A percentile compares a stretch with the other conserved stretches of the same genome.
Conservation (phyloP, 1,140 invertebrate species). For the Zaprionus lachaisei region DNA sequence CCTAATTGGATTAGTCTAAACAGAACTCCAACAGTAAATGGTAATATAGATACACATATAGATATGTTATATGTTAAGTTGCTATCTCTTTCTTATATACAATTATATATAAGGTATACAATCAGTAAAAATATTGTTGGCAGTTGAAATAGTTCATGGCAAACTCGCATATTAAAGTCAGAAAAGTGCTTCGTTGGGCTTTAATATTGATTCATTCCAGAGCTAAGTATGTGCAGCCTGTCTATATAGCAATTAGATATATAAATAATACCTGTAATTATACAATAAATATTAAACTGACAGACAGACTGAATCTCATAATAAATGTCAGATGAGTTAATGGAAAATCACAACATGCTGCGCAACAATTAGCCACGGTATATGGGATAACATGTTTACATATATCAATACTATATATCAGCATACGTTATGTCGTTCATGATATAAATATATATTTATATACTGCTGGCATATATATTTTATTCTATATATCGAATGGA, state of each 20-base stretch:
- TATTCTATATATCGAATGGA: constrained; percentile 52
- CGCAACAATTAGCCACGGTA: constrained; percentile 56
- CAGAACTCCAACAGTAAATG: no score
- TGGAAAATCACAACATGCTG: constrained; percentile 30
- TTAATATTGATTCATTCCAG: background rate
- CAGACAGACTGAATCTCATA: constrained; percentile 21
- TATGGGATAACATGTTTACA: constrained; percentile 12
- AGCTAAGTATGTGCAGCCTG: background rate
- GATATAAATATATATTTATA: constrained; percentile 18
- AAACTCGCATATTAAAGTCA: no score
- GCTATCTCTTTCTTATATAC: no score
- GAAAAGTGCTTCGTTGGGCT: no score
- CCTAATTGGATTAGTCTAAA: no score
- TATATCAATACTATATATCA: background rate
- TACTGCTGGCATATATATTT: constrained; percentile 13
- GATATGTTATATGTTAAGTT: no score
- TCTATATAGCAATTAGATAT: background rate
- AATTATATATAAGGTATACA: no score
- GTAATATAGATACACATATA: no score
- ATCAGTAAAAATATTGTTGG: no score
- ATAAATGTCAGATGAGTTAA: constrained; percentile 37
- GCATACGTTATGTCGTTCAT: background rate
- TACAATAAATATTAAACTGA: constrained; percentile 19
- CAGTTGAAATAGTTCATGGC: no score
- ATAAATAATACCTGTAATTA: background rate